These are phyloP conservation scores for Aurelia aurita complex sp. Pacific DNA, from an alignment of 30 jellyfish, hydroid and myxozoan species.

Conservation along the genomic window DNA sequence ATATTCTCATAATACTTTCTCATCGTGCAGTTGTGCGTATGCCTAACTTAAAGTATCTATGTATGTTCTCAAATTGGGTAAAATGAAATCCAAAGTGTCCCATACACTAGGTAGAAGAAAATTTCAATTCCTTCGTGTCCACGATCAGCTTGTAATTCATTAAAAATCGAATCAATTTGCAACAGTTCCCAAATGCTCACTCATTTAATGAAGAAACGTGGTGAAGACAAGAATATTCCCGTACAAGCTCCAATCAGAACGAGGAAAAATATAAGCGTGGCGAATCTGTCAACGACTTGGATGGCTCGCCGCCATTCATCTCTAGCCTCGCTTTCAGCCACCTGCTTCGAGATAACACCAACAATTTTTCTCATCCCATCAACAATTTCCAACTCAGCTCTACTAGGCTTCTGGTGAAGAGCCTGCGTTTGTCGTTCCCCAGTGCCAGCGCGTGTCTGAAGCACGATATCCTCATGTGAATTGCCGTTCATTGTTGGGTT, in stretches of 20 bases:
- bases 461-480: not conserved
- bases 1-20: too few species aligned
- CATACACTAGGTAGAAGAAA: too few species aligned
- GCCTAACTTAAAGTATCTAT: too few species aligned
- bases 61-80: too few species aligned
- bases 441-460: constrained; percentile 4
- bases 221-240: constrained; percentile 39
- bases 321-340: constrained; percentile 52
- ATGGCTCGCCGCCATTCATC: constrained; percentile 77
- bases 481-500: constrained; percentile 46
- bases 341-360: constrained; percentile 28
- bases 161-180: too few species aligned
- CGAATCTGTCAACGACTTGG: constrained; percentile 60
- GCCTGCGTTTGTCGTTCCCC: constrained; percentile 9
- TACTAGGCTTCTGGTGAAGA: constrained; percentile 8
- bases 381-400: constrained; percentile 48
- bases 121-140: too few species aligned
- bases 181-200: too few species aligned
- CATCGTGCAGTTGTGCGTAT: too few species aligned
- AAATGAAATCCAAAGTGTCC: too few species aligned
- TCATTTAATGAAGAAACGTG: constrained; percentile 40
- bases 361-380: constrained; percentile 59
- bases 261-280: constrained; percentile 33
- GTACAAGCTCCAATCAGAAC: constrained; percentile 43
- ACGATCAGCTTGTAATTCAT: too few species aligned